Evolutionary conservation across 2,888 invertebrate species (phyloP).

Genomic region (Lasioglossum leucozonium): DNA sequence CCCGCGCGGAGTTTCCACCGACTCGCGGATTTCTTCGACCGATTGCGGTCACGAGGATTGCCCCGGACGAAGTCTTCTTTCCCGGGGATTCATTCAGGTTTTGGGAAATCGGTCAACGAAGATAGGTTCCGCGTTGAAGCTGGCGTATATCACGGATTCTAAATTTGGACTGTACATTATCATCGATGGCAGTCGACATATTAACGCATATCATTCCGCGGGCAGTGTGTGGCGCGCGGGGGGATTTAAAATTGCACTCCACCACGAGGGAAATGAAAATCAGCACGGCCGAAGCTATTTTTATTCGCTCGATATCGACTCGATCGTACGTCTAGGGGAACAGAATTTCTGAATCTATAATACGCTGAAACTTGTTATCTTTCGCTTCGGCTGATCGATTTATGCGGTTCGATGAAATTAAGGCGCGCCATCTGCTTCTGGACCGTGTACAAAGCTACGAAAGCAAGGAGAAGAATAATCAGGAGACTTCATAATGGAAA

Average conservation of each 20-base stretch:
- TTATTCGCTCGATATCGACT: not conserved
- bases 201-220: not conserved
- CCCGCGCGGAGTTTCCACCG: not conserved
- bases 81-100: not conserved
- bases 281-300: not conserved
- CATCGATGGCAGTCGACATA: not conserved
- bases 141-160: not conserved
- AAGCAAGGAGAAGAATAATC: not conserved
- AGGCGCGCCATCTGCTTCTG: too few relatives aligned
- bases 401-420: not conserved
- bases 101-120: not conserved
- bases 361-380: not conserved
- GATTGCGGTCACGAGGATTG: not conserved
- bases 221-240: not conserved
- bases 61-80: not conserved
- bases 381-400: not conserved
- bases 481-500: not conserved
- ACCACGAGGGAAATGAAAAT: not conserved
- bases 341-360: not conserved
- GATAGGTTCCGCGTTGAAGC: not conserved
- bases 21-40: slow-evolving; percentile 1
- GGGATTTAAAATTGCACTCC: not conserved
- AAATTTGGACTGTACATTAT: not conserved
- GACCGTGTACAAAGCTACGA: too few relatives aligned
- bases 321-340: not conserved